Conservation (phyloP, 2,888 invertebrate species). For the Drosophila stalkeri region DNA sequence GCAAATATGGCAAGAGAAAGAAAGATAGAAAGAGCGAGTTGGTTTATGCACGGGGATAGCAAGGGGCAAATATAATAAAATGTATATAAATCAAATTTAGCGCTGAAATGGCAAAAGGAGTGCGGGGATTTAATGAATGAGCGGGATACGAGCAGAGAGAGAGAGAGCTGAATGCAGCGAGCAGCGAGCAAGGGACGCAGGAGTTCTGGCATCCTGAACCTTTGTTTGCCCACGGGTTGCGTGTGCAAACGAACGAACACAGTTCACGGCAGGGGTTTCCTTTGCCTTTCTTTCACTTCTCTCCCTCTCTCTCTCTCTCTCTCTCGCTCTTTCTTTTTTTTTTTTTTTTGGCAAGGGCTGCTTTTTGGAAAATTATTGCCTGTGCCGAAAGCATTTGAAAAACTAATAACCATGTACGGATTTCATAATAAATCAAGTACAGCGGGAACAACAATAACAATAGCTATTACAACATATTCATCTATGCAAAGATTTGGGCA, state of each 20-base stretch:
- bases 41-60: slow-evolving; percentile 41
- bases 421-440: slow-evolving; percentile 79
- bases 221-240: slow-evolving; percentile 39
- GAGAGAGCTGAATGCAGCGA: no score
- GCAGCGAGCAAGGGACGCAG: slow-evolving; percentile 2
- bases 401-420: slow-evolving; percentile 80
- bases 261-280: slow-evolving; percentile 48
- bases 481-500: slow-evolving; percentile 22
- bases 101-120: slow-evolving; percentile 73
- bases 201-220: slow-evolving; percentile 21
- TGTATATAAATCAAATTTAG: slow-evolving; percentile 80
- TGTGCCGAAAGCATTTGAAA: slow-evolving; percentile 58
- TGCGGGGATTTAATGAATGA: slow-evolving; percentile 16
- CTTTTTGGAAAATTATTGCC: slow-evolving; percentile 66
- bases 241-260: slow-evolving; percentile 36
- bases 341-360: slow-evolving; percentile 20
- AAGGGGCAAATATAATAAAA: slow-evolving; percentile 75
- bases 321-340: slow-evolving; percentile 4
- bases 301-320: slow-evolving; percentile 24
- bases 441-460: slow-evolving; percentile 17
- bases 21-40: neutral
- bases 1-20: neutral
- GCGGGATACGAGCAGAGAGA: slow-evolving; percentile 1
- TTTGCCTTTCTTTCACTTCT: slow-evolving; percentile 18
- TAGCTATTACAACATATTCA: slow-evolving; percentile 29